Conservation (phyloP, 2,113 vertebrate genomes). For the Sigmodon hispidus region DNA sequence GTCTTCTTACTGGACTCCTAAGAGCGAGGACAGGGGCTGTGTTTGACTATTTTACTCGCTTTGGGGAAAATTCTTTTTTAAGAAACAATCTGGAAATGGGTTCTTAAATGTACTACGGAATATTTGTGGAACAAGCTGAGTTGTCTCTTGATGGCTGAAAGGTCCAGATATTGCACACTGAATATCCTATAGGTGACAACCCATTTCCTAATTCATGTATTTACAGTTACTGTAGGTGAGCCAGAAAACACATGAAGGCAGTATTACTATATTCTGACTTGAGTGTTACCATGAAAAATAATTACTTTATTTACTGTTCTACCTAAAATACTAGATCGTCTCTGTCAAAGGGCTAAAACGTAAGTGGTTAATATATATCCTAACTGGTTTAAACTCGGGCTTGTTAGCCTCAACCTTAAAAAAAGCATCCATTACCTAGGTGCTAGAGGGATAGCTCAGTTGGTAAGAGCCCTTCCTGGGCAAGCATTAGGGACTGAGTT, state of each 20-base stretch:
- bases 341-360: conserved; percentile 1
- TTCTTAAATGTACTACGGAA: neutral
- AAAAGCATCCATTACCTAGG: neutral
- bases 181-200: neutral
- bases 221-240: neutral
- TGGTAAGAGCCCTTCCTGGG: neutral
- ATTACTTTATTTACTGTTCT: conserved; percentile 36
- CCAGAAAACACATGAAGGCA: conserved; percentile 46
- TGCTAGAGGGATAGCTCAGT: neutral
- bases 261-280: neutral
- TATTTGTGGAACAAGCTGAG: neutral
- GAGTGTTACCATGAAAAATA: conserved; percentile 46
- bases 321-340: conserved; percentile 18
- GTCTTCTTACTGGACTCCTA: neutral
- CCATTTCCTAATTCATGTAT: conserved; percentile 14
- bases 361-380: conserved; percentile 37
- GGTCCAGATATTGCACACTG: neutral
- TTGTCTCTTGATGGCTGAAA: neutral
- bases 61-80: conserved; percentile 7
- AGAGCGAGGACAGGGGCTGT: neutral
- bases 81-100: neutral
- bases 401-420: neutral
- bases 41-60: neutral
- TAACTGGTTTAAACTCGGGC: conserved; percentile 18
- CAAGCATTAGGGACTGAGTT: neutral